Percentiles rank a stretch among this genome's conserved stretches.
These are phyloP conservation scores for Drosophila oshimai DNA, from an alignment of 1,140 invertebrate genomes.

Conservation along the genomic window DNA sequence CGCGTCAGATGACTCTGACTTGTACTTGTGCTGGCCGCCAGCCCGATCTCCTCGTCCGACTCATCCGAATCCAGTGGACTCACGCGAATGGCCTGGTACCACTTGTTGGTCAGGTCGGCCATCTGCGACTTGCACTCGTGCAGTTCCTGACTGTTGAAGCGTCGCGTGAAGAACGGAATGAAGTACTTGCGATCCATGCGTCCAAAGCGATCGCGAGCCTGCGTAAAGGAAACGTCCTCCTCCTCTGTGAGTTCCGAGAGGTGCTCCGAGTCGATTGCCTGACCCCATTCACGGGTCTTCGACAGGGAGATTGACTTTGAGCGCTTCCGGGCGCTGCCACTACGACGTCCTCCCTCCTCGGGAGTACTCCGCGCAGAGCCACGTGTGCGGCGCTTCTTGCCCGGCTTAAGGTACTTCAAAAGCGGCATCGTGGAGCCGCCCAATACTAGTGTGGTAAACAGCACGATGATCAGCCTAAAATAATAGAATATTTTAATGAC, in stretches of 20 bases:
- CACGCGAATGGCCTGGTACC: conserved; percentile 96
- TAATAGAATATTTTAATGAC: neutral
- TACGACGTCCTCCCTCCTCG: conserved; percentile 32
- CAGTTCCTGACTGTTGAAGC: conserved; percentile 96
- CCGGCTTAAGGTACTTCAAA: conserved; percentile 90
- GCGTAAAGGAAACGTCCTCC: conserved; percentile 87
- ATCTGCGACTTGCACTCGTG: conserved; percentile 98
- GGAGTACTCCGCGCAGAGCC: conserved; percentile 3
- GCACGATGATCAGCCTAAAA: conserved; percentile 92
- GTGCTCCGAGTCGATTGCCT: conserved; percentile 97
- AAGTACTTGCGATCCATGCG: conserved; percentile 96
- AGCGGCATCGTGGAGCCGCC: conserved; percentile 98
- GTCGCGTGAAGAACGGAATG: conserved; percentile 96
- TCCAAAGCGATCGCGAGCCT: conserved; percentile 91
- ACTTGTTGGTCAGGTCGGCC: conserved; percentile 97
- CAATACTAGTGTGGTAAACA: conserved; percentile 97
- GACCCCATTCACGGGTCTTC: conserved; percentile 98
- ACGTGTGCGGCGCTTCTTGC: conserved; percentile 82
- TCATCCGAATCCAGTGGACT: conserved; percentile 88
- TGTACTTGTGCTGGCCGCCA: conserved; percentile 71
- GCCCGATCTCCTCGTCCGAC: conserved; percentile 81
- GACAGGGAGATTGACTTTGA: conserved; percentile 95
- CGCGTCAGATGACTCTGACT: conserved; percentile 72
- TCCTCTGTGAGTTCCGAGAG: conserved; percentile 97
- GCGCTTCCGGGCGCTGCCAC: conserved; percentile 86